Percentiles rank a stretch among this genome's conserved stretches.
These are phyloP conservation scores for Paracentrotus lividus DNA, from an alignment of 53 echinoderm and acorn worm genomes.

Conservation along the genomic window DNA sequence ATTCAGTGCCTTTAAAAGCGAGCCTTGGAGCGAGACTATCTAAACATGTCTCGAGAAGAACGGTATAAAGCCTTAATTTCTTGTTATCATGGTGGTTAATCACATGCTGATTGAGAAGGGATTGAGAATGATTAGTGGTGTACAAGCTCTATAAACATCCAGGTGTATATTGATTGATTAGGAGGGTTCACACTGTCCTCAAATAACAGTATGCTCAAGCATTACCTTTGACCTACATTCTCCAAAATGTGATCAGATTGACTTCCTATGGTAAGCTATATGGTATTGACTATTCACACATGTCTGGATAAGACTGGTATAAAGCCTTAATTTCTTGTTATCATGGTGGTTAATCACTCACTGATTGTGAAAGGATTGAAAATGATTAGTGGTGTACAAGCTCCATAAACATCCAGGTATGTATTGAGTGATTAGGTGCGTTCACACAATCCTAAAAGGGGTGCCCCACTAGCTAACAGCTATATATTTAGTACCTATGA, in stretches of 20 bases:
- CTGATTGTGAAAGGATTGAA: slow-evolving; percentile 23
- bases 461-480: no score
- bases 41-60: slow-evolving; percentile 12
- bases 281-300: not conserved
- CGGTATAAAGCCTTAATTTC: slow-evolving; percentile 21
- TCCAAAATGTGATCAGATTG: no score
- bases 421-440: not conserved
- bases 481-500: no score
- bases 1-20: no score
- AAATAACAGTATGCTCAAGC: no score
- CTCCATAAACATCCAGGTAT: not conserved
- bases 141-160: not conserved
- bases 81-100: slow-evolving; percentile 41
- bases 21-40: not conserved
- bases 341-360: slow-evolving; percentile 11
- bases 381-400: not conserved
- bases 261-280: no score
- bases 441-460: no score
- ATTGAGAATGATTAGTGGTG: not conserved
- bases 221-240: no score
- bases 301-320: slow-evolving; percentile 14
- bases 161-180: not conserved
- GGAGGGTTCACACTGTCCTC: no score
- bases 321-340: slow-evolving; percentile 46
- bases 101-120: slow-evolving; percentile 33